A percentile compares a stretch with the other conserved stretches of the same genome.
phyloP scores from a whole-genome alignment of 2,797 vertebrate species.

The Thunnus albacares region DNA sequence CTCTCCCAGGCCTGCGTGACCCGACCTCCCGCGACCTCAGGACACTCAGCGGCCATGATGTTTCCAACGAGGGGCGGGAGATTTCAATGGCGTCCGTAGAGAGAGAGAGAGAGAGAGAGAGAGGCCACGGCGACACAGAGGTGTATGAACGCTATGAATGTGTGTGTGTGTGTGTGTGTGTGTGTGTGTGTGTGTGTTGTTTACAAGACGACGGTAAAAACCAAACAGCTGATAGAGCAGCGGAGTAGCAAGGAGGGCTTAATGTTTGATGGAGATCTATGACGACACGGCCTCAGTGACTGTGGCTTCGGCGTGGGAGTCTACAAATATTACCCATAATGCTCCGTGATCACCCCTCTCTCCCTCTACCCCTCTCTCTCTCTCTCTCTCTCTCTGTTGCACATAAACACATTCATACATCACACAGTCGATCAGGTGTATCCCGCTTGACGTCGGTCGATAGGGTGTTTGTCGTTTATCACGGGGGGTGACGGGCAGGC shows the following conservation, averaged over 20 bases:
- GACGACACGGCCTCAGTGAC: constrained; percentile 7
- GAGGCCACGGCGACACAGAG: background rate
- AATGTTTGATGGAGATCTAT: constrained; percentile 42
- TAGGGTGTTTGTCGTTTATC: constrained; percentile 63
- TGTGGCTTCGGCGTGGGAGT: constrained; percentile 38
- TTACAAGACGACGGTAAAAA: constrained; percentile 31
- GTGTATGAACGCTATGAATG: background rate
- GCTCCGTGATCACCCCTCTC: background rate
- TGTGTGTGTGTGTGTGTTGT: constrained; percentile 28
- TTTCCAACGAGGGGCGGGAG: constrained; percentile 32
- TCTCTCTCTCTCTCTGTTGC: constrained; percentile 1
- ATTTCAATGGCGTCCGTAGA: constrained; percentile 6
- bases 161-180: constrained; percentile 20
- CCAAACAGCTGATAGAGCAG: constrained; percentile 49
- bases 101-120: background rate
- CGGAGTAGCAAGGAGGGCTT: background rate
- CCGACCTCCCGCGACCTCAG: background rate
- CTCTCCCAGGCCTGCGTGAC: constrained; percentile 62
- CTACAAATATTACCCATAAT: constrained; percentile 56
- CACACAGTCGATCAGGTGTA: constrained; percentile 66
- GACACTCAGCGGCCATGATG: constrained; percentile 12
- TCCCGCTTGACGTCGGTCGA: constrained; percentile 59
- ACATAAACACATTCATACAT: constrained; percentile 46
- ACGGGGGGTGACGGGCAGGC: constrained; percentile 47
- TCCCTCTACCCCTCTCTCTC: background rate